Evolutionary conservation across 1,140 invertebrate species (phyloP), one percentile per base, ranked within the genome.

Genomic region (Leptoteleia sp.): DNA sequence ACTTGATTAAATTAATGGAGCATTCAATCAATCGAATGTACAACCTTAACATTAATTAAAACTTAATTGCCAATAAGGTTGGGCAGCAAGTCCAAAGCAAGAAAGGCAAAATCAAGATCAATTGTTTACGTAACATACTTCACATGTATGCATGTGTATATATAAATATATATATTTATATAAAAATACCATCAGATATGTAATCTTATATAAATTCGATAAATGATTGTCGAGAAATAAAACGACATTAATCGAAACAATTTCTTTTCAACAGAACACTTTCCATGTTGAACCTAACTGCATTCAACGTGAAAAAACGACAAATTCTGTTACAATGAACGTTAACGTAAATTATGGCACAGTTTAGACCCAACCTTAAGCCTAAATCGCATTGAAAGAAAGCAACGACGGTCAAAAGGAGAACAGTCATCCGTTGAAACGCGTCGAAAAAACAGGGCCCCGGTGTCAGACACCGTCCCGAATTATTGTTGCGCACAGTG

Each of bases 401-500:
- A 55, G 22, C 27, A 48, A 68, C 35, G 54, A 70, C 45, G 43
- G 25, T 57, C 42, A 13, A 47, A 55, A 37, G 25, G 52, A 61
- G 29, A 59, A 76, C 54, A 68, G 54, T 76, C 55, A 27, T 76
- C 64, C 73, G 64, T 76, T 70, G 64, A 70, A 76, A 76, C 31
- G 38, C 62, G 55, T 62, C 64, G 70, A 54, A 57, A 43, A 75
- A 47, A 55, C 12, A 7, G 17, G 43, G 54, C 17, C 4, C 16
- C 17, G 40, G 15, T 43, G 16, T 4, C 13, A 13, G 13, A 38
- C 47, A n/a, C 22, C 54, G 33, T 35, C 25, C 61, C 43, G 48
- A 57, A 71, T 65, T 71, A 77, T 77, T 71, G 65, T 77, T 77
- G 59, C 42, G 67, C 65, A 71, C 75, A 77, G 65, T 77, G 64